A percentile compares a stretch with the other conserved stretches of the same genome.
Evolutionary conservation across 2,888 invertebrate genomes (phyloP).

Genomic region (Himalopsyche japonica): DNA sequence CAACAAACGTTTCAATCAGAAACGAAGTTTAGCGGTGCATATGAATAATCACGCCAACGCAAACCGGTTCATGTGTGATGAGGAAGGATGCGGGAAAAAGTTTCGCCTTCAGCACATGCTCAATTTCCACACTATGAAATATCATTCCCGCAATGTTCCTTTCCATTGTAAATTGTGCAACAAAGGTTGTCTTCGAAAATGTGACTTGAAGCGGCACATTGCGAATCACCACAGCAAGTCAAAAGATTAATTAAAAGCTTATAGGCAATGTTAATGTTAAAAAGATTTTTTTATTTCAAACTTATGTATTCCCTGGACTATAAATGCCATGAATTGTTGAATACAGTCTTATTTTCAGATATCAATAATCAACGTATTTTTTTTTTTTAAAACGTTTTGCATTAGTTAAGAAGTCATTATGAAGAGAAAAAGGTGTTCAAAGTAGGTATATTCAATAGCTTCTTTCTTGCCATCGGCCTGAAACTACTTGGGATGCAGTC

Average conservation of each 20-base stretch:
- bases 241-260: neutral
- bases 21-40: constrained; percentile 18
- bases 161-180: neutral
- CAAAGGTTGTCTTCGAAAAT: neutral
- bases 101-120: constrained; percentile 20
- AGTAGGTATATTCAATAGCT: no score
- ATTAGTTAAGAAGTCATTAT: no score
- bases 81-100: constrained; percentile 11
- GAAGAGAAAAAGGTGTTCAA: no score
- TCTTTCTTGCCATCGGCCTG: no score
- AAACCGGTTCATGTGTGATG: constrained; percentile 7
- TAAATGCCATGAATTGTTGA: no score
- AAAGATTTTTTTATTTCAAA: no score
- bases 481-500: no score
- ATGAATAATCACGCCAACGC: constrained; percentile 27
- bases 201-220: neutral
- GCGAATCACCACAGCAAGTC: neutral
- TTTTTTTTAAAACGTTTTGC: no score
- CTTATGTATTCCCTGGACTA: no score
- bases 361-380: no score
- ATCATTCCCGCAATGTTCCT: constrained; percentile 6
- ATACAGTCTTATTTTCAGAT: no score
- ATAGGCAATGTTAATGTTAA: no score
- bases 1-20: constrained; percentile 11
- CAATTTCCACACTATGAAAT: constrained; percentile 26